Conservation (phyloP, 2,113 vertebrate species). For the Tonatia bakeri region DNA sequence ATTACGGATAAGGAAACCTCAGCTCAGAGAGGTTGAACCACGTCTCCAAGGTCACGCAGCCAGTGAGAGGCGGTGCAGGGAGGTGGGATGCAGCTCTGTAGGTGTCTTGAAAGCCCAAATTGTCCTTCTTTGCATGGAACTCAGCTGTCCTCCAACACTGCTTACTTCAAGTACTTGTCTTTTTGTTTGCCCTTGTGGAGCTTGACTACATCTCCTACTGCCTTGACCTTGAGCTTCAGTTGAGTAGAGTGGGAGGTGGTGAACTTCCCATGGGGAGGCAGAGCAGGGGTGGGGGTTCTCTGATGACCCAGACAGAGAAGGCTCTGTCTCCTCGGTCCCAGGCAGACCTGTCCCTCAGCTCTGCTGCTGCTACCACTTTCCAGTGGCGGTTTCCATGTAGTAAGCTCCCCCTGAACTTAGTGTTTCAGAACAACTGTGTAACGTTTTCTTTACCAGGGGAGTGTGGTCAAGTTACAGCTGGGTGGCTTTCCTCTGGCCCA, state of each 20-base stretch:
- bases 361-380: accelerated
- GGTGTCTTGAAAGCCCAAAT: neutral
- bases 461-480: neutral
- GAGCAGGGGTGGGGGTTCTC: too few species aligned
- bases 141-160: neutral
- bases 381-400: accelerated
- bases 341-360: neutral
- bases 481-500: neutral
- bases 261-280: neutral
- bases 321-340: neutral
- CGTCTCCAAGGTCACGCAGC: neutral
- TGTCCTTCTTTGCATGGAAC: neutral
- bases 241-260: neutral
- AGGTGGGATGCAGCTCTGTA: neutral
- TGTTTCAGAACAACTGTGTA: neutral
- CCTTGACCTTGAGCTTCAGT: neutral
- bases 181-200: neutral
- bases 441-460: neutral
- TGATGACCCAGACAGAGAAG: neutral
- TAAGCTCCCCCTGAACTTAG: neutral
- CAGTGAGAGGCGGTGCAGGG: accelerated
- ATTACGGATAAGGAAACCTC: neutral
- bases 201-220: neutral
- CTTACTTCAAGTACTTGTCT: accelerated
- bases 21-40: neutral